Evolutionary conservation across 2,113 vertebrate species (phyloP).

Genomic region (Hydrolagus affinis): DNA sequence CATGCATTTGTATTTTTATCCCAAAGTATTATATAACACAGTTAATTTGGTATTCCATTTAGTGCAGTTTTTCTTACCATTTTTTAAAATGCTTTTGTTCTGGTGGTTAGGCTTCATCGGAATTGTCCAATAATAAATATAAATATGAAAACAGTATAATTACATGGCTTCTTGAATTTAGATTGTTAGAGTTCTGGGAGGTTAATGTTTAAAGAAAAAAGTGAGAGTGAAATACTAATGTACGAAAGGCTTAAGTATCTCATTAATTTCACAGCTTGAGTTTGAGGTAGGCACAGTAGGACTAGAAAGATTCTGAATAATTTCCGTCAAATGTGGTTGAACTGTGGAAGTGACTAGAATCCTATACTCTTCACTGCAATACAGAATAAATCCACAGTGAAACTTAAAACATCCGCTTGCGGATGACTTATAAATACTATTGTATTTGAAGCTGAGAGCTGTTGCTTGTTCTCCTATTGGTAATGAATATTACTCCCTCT

Average conservation of each 20-base stretch:
- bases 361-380: neutral
- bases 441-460: neutral
- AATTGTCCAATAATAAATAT: neutral
- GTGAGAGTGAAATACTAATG: constrained; percentile 4
- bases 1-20: too few species aligned
- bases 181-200: neutral
- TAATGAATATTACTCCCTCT: constrained; percentile 4
- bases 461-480: neutral
- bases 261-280: constrained; percentile 19
- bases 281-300: neutral
- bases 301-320: neutral
- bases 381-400: neutral
- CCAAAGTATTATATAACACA: too few species aligned
- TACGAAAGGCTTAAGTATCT: constrained; percentile 14
- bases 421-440: neutral
- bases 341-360: neutral
- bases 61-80: too few species aligned
- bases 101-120: neutral
- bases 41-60: too few species aligned
- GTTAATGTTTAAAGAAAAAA: neutral
- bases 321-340: neutral
- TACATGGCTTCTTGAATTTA: neutral
- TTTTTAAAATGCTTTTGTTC: too few species aligned
- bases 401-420: neutral
- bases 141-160: neutral